These are phyloP conservation scores for Scopus umbretta DNA, from an alignment of 2,113 vertebrate species.

Conservation along the genomic window DNA sequence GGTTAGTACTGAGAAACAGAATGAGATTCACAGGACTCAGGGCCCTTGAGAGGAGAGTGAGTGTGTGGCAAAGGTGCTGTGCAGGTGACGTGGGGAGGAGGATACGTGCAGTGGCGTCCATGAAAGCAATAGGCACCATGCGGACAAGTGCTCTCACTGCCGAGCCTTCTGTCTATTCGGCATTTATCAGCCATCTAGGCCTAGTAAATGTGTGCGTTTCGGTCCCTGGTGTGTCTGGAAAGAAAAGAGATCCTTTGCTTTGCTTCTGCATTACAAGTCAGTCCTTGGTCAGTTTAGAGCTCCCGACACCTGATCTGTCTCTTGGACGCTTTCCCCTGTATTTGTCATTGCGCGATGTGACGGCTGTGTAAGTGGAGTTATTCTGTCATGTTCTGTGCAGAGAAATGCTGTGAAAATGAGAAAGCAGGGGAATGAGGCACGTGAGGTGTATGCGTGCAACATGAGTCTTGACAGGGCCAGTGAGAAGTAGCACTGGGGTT, in stretches of 20 bases:
- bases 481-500: background rate
- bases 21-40: accelerated
- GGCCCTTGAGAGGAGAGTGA: background rate
- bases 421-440: background rate
- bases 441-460: background rate
- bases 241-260: background rate
- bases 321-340: background rate
- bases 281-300: background rate
- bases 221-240: background rate
- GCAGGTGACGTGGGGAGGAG: background rate
- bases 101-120: background rate
- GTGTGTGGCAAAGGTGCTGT: background rate
- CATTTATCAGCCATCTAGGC: background rate
- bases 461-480: background rate
- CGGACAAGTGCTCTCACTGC: background rate
- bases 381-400: background rate
- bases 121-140: background rate
- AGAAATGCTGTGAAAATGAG: background rate
- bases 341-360: background rate
- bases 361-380: background rate
- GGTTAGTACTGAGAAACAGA: background rate
- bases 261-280: background rate
- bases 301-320: background rate
- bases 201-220: background rate
- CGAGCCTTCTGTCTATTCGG: background rate